phyloP scores from a whole-genome alignment of 2,113 vertebrate species.

The Peromyscus leucopus region DNA sequence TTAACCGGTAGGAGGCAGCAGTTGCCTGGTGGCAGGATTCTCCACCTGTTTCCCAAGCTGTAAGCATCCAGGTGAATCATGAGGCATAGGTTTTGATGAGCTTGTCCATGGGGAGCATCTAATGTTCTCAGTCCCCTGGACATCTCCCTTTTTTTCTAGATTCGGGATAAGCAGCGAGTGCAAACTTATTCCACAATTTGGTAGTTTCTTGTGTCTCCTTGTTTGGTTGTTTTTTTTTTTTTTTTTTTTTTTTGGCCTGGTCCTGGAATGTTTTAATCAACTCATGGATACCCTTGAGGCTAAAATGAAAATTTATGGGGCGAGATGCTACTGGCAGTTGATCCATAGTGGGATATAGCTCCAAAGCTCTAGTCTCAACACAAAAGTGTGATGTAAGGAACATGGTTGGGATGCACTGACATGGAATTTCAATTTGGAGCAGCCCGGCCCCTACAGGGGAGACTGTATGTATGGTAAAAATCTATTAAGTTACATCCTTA shows the following conservation, averaged over 20 bases:
- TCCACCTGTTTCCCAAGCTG: neutral
- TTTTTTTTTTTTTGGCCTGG: neutral
- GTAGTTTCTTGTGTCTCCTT: neutral
- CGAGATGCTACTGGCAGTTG: neutral
- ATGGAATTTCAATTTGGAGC: neutral
- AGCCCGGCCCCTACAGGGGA: neutral
- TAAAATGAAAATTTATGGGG: neutral
- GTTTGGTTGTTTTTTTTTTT: neutral
- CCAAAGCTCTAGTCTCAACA: neutral
- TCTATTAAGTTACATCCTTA: neutral
- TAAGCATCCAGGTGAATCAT: neutral
- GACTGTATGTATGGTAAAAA: neutral
- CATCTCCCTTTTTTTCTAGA: neutral
- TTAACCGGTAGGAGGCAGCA: conserved; percentile 65
- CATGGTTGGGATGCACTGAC: neutral
- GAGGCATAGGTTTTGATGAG: neutral
- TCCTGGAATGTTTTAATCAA: conserved; percentile 3
- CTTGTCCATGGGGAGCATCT: neutral
- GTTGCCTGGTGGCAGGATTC: neutral
- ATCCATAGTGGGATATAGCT: neutral
- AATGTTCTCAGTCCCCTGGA: neutral
- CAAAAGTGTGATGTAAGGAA: neutral
- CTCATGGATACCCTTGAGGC: neutral
- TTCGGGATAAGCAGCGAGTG: neutral
- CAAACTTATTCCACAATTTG: neutral